Evolutionary conservation across 2,113 vertebrate genomes (phyloP), one percentile per base, ranked within the genome.

Genomic region (Polypterus senegalus): DNA sequence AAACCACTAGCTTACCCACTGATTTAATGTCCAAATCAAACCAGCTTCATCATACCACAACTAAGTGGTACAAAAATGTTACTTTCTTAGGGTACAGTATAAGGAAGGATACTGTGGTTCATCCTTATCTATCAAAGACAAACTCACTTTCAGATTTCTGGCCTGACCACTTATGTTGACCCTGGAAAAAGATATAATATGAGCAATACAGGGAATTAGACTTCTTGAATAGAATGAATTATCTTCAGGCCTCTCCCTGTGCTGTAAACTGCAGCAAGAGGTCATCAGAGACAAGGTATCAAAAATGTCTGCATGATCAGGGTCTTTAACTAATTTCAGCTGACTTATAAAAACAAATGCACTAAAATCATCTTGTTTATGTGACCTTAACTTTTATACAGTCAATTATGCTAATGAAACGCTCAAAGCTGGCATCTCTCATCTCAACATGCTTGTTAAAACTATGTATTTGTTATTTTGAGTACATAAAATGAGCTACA

Each of bases 361-460:
- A 69, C 66, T 56, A 76, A 73, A 70, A 77, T 75, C 74, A 27
- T 27, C 77, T 79, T 80, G 78, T 82, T 81, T 81, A 78, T 66
- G 67, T 75, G 76, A 70, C 75, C 78, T 71, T 63, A 58, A 63
- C 66, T 72, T 65, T 65, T 73, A 61, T 70, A 57, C 67, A 65
- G 76, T 77, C 72, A 73, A 71, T 73, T 70, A 72, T 69, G 67
- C 69, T 49, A 61, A 73, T 68, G 62, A 77, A 73, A 74, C 70
- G 67, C 67, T 65, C 7, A 67, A 65, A 68, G 66, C 70, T 73
- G 69, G 64, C 65, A 67, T 65, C 63, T 65, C 65, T 66, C 74
- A 65, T 67, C 64, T 27, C 48, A 59, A 54, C 66, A 60, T 65
- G 59, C 62, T 46, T 59, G 58, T 55, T 64, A 70, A 73, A 67